These are phyloP conservation scores for Orthosia gracilis DNA, from an alignment of 2,888 invertebrate genomes.

Conservation along the genomic window DNA sequence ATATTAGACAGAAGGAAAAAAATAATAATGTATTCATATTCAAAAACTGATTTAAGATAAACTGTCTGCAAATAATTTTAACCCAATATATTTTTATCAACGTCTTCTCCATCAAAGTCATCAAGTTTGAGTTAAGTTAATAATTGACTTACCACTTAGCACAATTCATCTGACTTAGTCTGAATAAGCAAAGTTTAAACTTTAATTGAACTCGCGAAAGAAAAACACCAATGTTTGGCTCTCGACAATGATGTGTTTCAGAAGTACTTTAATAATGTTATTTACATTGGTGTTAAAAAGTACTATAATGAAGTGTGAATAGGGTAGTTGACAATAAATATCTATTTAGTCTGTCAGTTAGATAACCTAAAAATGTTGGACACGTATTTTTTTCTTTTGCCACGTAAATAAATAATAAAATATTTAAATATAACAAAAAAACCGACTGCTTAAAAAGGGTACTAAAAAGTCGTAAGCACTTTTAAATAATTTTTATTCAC, in stretches of 20 bases:
- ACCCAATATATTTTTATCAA: conserved; percentile 18
- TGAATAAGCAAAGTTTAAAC: conserved; percentile 27
- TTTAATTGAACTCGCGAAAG: conserved; percentile 9
- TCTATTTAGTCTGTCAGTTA: too few species aligned
- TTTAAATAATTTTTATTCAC: too few species aligned
- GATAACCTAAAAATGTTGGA: too few species aligned
- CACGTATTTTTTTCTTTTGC: too few species aligned
- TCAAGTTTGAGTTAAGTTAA: conserved; percentile 42
- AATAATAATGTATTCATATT: neutral
- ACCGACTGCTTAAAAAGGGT: too few species aligned
- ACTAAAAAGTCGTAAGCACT: too few species aligned
- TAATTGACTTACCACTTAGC: conserved; percentile 51
- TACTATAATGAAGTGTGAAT: neutral
- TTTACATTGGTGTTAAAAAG: neutral
- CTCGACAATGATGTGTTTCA: neutral
- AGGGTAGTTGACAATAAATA: too few species aligned
- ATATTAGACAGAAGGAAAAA: neutral
- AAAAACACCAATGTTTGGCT: conserved; percentile 22
- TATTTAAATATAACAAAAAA: too few species aligned
- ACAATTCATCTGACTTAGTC: conserved; percentile 28
- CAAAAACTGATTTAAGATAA: neutral
- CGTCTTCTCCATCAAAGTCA: conserved; percentile 33
- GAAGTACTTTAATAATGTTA: conserved; percentile 9
- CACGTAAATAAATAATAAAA: too few species aligned
- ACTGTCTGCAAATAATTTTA: conserved; percentile 2